These are phyloP conservation scores for Halichondria panicea DNA, from an alignment of 37 sponge, comb jelly and placozoan species.

Conservation along the genomic window DNA sequence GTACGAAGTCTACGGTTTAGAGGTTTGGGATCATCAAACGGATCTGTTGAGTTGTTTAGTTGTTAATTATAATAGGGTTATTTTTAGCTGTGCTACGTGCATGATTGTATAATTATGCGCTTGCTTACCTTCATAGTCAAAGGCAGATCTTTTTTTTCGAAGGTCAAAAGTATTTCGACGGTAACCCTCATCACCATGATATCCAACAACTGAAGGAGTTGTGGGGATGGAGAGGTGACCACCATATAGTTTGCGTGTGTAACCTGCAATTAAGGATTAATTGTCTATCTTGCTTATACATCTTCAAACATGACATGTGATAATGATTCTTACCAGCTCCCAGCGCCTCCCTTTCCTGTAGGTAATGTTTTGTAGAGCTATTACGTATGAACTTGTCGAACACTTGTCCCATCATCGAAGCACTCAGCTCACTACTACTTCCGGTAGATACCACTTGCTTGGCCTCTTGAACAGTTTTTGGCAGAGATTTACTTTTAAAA, in stretches of 20 bases:
- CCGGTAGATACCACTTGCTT: neutral
- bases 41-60: no score
- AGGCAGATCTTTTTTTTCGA: constrained; percentile 50
- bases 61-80: no score
- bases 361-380: constrained; percentile 31
- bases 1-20: constrained; percentile 20
- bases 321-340: constrained; percentile 72
- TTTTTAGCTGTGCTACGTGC: no score
- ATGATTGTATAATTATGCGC: no score
- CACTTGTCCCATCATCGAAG: constrained; percentile 47
- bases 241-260: constrained; percentile 55
- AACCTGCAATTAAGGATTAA: constrained; percentile 34
- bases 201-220: constrained; percentile 42
- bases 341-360: constrained; percentile 7
- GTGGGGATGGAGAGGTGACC: constrained; percentile 67
- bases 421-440: neutral
- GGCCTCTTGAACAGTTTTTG: constrained; percentile 26
- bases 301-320: no score
- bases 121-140: constrained; percentile 83
- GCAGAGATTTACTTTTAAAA: constrained; percentile 56
- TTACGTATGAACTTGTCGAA: constrained; percentile 33
- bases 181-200: constrained; percentile 73
- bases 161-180: constrained; percentile 76
- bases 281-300: neutral
- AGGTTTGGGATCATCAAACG: constrained; percentile 50